Evolutionary conservation across 1,140 invertebrate genomes (phyloP).

Genomic region (Macrosteles quadrilineatus): DNA sequence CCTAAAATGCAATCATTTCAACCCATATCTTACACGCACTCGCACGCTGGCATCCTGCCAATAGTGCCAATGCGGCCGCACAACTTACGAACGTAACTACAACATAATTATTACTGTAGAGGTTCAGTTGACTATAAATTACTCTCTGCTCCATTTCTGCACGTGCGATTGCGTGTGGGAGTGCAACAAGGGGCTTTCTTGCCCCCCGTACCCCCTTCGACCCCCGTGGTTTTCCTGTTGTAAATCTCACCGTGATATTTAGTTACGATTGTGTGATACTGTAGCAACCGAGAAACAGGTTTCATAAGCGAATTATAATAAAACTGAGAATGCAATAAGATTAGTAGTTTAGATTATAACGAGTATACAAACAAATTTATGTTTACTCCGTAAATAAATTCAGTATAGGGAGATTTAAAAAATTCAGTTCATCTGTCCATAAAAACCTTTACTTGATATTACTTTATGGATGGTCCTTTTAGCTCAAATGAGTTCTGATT

Average conservation of each 20-base stretch:
- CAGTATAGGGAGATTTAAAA: too few species aligned
- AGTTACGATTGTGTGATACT: not conserved
- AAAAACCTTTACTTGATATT: too few species aligned
- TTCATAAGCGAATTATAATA: not conserved
- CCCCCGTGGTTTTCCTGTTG: not conserved
- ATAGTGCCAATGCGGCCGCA: not conserved
- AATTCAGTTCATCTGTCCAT: too few species aligned
- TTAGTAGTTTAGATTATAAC: too few species aligned
- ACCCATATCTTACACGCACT: not conserved
- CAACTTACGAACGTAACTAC: not conserved
- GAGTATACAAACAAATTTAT: too few species aligned
- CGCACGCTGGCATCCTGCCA: not conserved
- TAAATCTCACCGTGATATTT: not conserved
- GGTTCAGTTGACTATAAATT: not conserved
- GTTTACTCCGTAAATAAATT: too few species aligned
- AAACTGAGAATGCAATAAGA: not conserved
- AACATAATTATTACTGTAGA: constrained; percentile 6
- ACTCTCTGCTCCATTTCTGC: not conserved
- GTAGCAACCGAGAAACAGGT: too few species aligned
- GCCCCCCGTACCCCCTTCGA: not conserved
- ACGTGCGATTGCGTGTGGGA: not conserved
- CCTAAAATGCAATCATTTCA: too few species aligned
- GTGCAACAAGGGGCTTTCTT: not conserved
- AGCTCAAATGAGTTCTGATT: too few species aligned
- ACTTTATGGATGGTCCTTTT: too few species aligned